A percentile compares a stretch with the other conserved stretches of the same genome.
Conservation (phyloP, 2,113 vertebrate species). For the Orientallactaga bullata region DNA sequence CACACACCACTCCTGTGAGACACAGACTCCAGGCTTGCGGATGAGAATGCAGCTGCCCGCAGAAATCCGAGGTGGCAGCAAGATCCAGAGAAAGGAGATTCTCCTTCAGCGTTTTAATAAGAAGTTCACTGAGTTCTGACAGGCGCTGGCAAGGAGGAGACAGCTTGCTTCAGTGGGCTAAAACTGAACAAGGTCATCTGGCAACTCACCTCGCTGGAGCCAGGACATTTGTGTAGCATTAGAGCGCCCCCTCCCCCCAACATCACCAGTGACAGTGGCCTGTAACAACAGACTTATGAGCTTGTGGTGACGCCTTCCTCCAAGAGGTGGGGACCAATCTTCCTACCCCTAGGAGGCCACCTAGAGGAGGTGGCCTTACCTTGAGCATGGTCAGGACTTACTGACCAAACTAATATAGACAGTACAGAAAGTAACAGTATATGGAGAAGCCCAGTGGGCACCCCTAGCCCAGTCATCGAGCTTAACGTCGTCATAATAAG, state of each 20-base stretch:
- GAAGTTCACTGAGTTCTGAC: slow-evolving; percentile 48
- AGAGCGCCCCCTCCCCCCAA: no score
- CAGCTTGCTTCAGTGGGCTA: not conserved
- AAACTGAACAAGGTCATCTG: slow-evolving; percentile 46
- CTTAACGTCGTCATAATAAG: not conserved
- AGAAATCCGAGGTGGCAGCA: slow-evolving; percentile 3
- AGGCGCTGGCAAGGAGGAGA: slow-evolving; percentile 17
- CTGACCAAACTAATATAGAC: not conserved
- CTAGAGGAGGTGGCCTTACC: no score
- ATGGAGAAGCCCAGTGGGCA: not conserved
- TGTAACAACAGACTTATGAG: not conserved
- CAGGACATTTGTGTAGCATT: accelerated
- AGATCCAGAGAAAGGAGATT: not conserved
- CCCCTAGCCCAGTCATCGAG: not conserved
- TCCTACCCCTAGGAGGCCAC: no score
- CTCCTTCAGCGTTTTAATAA: slow-evolving; percentile 59
- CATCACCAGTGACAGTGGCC: not conserved
- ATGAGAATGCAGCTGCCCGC: slow-evolving; percentile 45
- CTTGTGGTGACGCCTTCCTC: not conserved
- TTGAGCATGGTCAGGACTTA: not conserved
- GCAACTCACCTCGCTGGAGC: not conserved
- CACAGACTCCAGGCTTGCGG: not conserved
- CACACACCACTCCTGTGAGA: not conserved
- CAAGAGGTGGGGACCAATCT: not conserved
- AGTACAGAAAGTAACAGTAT: not conserved